These are phyloP conservation scores for Drosophila athabasca DNA, from an alignment of 1,140 invertebrate species.

Conservation along the genomic window DNA sequence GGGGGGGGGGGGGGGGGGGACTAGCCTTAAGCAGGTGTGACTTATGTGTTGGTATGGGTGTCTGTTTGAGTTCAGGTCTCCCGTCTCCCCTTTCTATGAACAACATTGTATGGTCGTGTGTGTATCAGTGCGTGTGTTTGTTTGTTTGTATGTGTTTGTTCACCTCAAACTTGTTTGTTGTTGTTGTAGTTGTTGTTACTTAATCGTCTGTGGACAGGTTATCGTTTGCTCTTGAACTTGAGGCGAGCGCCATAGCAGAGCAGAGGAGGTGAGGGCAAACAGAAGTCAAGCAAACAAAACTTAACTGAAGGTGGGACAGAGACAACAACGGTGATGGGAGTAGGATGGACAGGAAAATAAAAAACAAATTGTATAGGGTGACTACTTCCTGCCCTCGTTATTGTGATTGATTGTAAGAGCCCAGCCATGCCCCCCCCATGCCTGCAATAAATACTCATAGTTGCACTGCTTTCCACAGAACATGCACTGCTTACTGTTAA, in stretches of 20 bases:
- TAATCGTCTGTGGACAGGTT: constrained; percentile 74
- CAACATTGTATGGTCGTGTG: background rate
- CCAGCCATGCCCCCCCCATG: too few relatives aligned
- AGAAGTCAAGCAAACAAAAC: constrained; percentile 27
- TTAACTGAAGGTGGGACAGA: constrained; percentile 23
- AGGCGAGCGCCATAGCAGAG: constrained; percentile 52
- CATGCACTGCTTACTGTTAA: background rate
- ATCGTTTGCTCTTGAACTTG: constrained; percentile 78
- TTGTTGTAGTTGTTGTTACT: constrained; percentile 61
- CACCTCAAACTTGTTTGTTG: constrained; percentile 71
- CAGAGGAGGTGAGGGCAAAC: constrained; percentile 26
- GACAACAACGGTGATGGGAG: constrained; percentile 6
- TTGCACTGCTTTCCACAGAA: too few relatives aligned
- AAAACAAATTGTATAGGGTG: constrained; percentile 30
- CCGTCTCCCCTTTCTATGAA: too few relatives aligned
- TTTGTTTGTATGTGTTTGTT: constrained; percentile 10
- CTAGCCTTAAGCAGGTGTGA: constrained; percentile 68
- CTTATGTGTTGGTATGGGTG: constrained; percentile 31
- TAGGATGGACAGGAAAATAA: constrained; percentile 11
- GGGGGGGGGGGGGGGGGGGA: background rate
- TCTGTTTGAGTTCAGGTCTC: constrained; percentile 1
- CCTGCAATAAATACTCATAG: too few relatives aligned
- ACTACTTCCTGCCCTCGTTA: background rate
- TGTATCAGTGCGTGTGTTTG: background rate
- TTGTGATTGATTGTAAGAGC: too few relatives aligned